Evolutionary conservation across 2,797 vertebrate species (phyloP).

Genomic region (Eupleurogrammus muticus): DNA sequence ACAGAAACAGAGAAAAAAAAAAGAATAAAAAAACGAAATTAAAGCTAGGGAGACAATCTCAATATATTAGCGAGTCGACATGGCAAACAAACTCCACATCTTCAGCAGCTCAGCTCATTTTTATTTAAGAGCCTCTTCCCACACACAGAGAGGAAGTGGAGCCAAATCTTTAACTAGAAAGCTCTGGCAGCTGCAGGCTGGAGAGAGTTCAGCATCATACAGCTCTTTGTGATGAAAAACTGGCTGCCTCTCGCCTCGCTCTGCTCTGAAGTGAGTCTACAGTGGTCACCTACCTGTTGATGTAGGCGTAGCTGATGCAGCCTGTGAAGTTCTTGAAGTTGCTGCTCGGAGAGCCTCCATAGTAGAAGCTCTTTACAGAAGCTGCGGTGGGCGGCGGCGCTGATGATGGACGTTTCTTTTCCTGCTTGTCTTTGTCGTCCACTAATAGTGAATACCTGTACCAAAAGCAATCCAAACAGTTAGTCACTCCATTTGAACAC

Average conservation of each 20-base stretch:
- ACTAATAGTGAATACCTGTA: conserved; percentile 90
- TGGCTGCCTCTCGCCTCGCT: background rate
- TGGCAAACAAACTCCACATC: conserved; percentile 19
- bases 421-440: conserved; percentile 90
- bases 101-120: conserved; percentile 7
- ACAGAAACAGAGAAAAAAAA: conserved; percentile 27
- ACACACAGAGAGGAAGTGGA: background rate
- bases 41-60: background rate
- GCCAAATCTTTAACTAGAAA: background rate
- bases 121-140: conserved; percentile 7
- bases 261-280: background rate
- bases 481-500: background rate
- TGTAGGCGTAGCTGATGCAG: conserved; percentile 96
- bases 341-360: conserved; percentile 90
- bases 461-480: conserved; percentile 16
- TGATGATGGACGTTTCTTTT: conserved; percentile 76
- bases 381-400: conserved; percentile 46
- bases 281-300: conserved; percentile 87
- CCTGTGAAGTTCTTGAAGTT: conserved; percentile 93
- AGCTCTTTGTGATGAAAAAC: background rate
- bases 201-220: background rate
- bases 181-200: background rate
- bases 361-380: conserved; percentile 87
- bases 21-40: background rate
- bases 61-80: conserved; percentile 18